Evolutionary conservation across 2,888 invertebrate species (phyloP).

Genomic region (Schizotus pectinicornis): DNA sequence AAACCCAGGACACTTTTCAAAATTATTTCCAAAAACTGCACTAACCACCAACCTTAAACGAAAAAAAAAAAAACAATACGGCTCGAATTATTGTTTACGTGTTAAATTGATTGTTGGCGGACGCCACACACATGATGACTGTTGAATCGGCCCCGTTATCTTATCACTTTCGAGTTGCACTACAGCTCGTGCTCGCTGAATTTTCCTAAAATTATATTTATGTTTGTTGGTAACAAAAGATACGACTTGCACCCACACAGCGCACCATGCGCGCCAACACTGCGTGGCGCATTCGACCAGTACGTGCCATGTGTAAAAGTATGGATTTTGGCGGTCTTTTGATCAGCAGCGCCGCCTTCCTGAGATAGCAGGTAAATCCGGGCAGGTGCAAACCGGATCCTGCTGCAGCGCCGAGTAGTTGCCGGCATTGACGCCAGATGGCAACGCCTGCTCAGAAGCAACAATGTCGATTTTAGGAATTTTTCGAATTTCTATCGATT

Average conservation of each 20-base stretch:
- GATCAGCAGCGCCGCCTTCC: constrained; percentile 12
- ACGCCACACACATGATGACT: not conserved
- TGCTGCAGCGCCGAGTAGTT: not conserved
- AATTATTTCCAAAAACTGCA: not conserved
- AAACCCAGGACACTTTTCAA: not conserved
- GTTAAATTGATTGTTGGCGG: not conserved
- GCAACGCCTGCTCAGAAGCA: too few relatives aligned
- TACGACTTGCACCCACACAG: constrained; percentile 38
- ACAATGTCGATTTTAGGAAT: too few relatives aligned
- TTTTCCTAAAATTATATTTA: not conserved
- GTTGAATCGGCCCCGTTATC: not conserved
- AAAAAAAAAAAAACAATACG: not conserved
- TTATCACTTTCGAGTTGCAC: not conserved
- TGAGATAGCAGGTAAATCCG: not conserved
- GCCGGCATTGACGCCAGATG: too few relatives aligned
- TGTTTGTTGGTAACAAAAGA: constrained; percentile 18
- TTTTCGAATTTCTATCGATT: too few relatives aligned
- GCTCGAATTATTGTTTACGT: not conserved
- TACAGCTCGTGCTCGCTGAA: not conserved
- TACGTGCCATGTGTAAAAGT: constrained; percentile 47
- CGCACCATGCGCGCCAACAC: constrained; percentile 35
- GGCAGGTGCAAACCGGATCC: constrained; percentile 1
- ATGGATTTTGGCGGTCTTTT: constrained; percentile 39
- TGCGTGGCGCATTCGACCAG: constrained; percentile 32
- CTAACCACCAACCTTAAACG: not conserved